Percentiles rank a stretch among this genome's conserved stretches.
phyloP scores from a whole-genome alignment of 2,113 vertebrate genomes.

The Serilophus lunatus region DNA sequence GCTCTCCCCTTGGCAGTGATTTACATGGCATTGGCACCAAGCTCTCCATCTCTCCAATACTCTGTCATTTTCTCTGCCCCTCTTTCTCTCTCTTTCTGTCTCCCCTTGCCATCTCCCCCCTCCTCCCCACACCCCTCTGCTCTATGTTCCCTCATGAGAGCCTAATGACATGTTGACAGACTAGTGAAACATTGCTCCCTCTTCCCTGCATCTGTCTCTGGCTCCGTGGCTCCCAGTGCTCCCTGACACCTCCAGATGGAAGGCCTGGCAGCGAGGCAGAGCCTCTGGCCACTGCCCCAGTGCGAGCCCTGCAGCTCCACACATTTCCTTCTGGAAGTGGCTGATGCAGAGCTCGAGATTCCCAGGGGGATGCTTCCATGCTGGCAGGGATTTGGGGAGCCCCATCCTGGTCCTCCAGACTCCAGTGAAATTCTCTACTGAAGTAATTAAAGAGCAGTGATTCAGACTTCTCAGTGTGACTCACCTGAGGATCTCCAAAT shows the following conservation, averaged over 20 bases:
- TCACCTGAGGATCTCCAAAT: not conserved
- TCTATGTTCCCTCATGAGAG: conserved; percentile 65
- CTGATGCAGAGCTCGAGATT: not conserved
- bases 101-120: not conserved
- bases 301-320: not conserved
- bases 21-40: conserved; percentile 66
- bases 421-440: not conserved
- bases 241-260: conserved; percentile 58
- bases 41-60: conserved; percentile 61
- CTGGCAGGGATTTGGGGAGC: not conserved
- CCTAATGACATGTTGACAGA: conserved; percentile 70
- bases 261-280: not conserved
- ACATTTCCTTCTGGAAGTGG: not conserved
- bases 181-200: conserved; percentile 57
- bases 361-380: not conserved
- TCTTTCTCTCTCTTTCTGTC: not conserved
- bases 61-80: conserved; percentile 44
- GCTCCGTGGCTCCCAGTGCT: not conserved
- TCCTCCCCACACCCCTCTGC: conserved; percentile 12
- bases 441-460: not conserved
- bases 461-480: not conserved
- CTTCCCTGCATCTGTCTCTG: conserved; percentile 55
- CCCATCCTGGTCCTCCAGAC: not conserved
- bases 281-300: not conserved
- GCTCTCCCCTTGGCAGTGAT: conserved; percentile 71